These are phyloP conservation scores for Pogonognathellus flavescens DNA, from an alignment of 1,140 invertebrate genomes.

Conservation along the genomic window DNA sequence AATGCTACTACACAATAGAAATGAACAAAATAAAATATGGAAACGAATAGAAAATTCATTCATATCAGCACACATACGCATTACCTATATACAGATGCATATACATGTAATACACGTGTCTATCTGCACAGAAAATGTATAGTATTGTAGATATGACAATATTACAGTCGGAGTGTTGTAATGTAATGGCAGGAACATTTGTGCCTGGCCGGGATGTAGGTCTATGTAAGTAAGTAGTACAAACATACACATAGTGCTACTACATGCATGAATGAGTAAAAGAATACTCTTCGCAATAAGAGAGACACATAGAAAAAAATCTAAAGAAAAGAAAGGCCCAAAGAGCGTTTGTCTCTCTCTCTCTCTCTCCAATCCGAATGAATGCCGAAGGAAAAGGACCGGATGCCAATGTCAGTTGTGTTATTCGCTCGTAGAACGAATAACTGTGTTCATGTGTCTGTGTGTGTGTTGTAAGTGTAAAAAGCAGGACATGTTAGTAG, in stretches of 20 bases:
- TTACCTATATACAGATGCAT: no score
- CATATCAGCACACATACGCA: no score
- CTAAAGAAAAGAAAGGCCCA: not conserved
- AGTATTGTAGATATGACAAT: not conserved
- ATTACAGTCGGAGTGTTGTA: not conserved
- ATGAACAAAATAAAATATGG: not conserved
- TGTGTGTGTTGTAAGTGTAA: no score
- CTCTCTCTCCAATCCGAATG: conserved; percentile 3
- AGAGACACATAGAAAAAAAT: conserved; percentile 13
- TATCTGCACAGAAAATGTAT: no score
- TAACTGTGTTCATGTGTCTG: no score
- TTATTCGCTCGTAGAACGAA: not conserved
- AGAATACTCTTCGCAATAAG: not conserved
- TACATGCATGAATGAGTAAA: conserved; percentile 34
- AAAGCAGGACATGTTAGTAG: no score
- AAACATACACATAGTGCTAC: not conserved
- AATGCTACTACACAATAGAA: no score
- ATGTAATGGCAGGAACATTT: conserved; percentile 18
- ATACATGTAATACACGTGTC: no score
- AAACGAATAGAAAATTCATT: not conserved
- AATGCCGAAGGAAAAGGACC: conserved; percentile 51
- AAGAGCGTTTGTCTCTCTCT: conserved; percentile 17
- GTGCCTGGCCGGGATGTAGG: not conserved
- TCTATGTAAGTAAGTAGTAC: not conserved
- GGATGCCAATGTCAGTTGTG: conserved; percentile 51